Percentiles rank a stretch among this genome's conserved stretches.
Evolutionary conservation across 2,888 invertebrate genomes (phyloP).

Genomic region (Margaritifera margaritifera): DNA sequence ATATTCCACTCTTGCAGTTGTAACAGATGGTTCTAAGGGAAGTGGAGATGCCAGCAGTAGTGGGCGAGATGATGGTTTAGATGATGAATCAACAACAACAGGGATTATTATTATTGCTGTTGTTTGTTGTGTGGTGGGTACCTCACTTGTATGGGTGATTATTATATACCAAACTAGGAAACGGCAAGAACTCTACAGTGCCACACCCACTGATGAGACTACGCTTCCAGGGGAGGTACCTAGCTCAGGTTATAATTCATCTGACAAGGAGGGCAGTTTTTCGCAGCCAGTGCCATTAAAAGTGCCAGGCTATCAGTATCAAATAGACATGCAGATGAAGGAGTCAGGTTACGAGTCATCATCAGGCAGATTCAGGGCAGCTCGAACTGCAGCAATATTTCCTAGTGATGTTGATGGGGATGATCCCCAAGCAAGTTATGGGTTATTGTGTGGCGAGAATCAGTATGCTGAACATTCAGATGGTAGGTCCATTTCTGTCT

Average conservation of each 20-base stretch:
- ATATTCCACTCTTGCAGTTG: slow-evolving; percentile 81
- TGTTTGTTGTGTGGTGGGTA: slow-evolving; percentile 92
- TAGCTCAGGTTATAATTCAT: slow-evolving; percentile 62
- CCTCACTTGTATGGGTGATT: slow-evolving; percentile 91
- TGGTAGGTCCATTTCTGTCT: slow-evolving; percentile 29
- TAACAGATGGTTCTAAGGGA: slow-evolving; percentile 73
- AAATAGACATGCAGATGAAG: slow-evolving; percentile 61
- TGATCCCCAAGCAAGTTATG: slow-evolving; percentile 23
- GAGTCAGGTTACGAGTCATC: slow-evolving; percentile 65
- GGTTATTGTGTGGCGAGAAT: slow-evolving; percentile 41
- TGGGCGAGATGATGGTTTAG: slow-evolving; percentile 69
- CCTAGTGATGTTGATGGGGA: slow-evolving; percentile 65
- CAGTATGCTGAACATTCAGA: slow-evolving; percentile 43
- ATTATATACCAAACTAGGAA: slow-evolving; percentile 90
- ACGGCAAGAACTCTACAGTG: slow-evolving; percentile 69
- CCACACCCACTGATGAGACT: slow-evolving; percentile 68
- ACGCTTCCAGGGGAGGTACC: slow-evolving; percentile 67
- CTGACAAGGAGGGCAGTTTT: slow-evolving; percentile 62
- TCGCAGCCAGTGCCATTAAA: slow-evolving; percentile 45
- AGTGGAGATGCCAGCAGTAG: slow-evolving; percentile 73
- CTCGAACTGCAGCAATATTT: slow-evolving; percentile 57
- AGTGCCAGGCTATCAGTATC: slow-evolving; percentile 36
- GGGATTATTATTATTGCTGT: slow-evolving; percentile 92
- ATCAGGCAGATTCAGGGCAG: slow-evolving; percentile 54
- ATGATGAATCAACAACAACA: slow-evolving; percentile 82